A percentile compares a stretch with the other conserved stretches of the same genome.
phyloP scores from a whole-genome alignment of 2,113 vertebrate genomes.

The Trachemys scripta region DNA sequence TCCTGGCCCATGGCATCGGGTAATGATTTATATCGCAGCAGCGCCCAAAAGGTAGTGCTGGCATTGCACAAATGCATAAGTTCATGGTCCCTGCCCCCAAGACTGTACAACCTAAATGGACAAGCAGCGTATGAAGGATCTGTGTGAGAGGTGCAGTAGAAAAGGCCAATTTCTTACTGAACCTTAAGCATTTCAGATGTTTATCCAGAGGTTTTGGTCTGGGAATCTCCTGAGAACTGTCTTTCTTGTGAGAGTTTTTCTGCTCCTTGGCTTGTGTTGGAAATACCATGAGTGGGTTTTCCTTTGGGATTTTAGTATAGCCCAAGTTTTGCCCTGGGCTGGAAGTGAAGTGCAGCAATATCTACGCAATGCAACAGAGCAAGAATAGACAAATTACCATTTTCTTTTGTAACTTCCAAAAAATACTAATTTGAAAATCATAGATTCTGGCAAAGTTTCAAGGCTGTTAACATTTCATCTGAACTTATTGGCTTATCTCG shows the following conservation, averaged over 20 bases:
- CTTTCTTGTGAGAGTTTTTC: conserved; percentile 38
- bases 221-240: conserved; percentile 21
- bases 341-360: neutral
- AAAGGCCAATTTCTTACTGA: conserved; percentile 23
- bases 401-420: conserved; percentile 47
- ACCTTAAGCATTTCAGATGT: conserved; percentile 30
- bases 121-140: conserved; percentile 7
- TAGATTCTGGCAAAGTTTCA: conserved; percentile 39
- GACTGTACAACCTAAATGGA: conserved; percentile 58
- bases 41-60: neutral
- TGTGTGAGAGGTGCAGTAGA: conserved; percentile 16
- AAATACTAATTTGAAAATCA: conserved; percentile 40
- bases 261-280: conserved; percentile 59
- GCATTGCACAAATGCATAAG: neutral
- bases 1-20: neutral
- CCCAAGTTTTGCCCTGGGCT: conserved; percentile 16
- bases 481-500: conserved; percentile 40
- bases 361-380: conserved; percentile 3
- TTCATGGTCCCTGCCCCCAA: conserved; percentile 29
- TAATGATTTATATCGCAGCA: conserved; percentile 27
- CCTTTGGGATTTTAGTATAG: neutral
- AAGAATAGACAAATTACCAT: neutral
- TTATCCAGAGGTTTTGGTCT: conserved; percentile 61
- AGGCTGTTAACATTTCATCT: conserved; percentile 29
- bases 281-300: neutral